Conservation (phyloP, 2,113 vertebrate genomes). For the Verasper variegatus region DNA sequence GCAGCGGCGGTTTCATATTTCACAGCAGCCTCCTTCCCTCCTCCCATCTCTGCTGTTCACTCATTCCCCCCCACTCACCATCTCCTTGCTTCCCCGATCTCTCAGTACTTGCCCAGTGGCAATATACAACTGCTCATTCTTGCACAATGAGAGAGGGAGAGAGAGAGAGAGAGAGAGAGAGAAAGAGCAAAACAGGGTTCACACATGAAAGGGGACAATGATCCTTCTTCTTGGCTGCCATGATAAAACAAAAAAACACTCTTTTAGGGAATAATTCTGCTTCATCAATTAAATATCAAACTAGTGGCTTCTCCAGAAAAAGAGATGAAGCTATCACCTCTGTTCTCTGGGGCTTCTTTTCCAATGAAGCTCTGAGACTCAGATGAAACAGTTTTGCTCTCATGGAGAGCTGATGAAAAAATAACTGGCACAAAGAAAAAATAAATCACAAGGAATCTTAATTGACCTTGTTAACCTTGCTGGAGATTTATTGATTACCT, state of each 20-base stretch:
- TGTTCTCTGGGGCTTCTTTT: conserved; percentile 60
- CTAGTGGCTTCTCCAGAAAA: conserved; percentile 58
- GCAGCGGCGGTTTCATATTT: conserved; percentile 73
- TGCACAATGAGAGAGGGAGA: conserved; percentile 77
- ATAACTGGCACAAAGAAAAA: conserved; percentile 41
- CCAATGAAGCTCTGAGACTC: conserved; percentile 50
- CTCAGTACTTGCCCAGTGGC: conserved; percentile 92
- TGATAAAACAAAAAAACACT: conserved; percentile 68
- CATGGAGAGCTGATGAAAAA: conserved; percentile 12
- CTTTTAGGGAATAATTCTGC: conserved; percentile 74
- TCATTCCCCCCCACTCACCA: conserved; percentile 88
- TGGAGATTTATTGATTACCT: conserved; percentile 47
- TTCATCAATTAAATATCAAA: conserved; percentile 81
- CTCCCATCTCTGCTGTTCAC: conserved; percentile 63
- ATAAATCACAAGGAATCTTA: conserved; percentile 51
- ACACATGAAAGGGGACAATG: conserved; percentile 78
- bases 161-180: conserved; percentile 46
- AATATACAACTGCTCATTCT: conserved; percentile 95
- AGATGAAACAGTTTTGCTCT: conserved; percentile 51
- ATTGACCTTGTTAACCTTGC: conserved; percentile 60
- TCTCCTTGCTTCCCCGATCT: conserved; percentile 85
- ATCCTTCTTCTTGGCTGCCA: conserved; percentile 69
- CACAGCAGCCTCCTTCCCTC: conserved; percentile 70
- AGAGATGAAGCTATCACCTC: conserved; percentile 75
- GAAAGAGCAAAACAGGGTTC: conserved; percentile 84